Evolutionary conservation across 2,113 vertebrate genomes (phyloP).

Genomic region (Stegostoma tigrinum): DNA sequence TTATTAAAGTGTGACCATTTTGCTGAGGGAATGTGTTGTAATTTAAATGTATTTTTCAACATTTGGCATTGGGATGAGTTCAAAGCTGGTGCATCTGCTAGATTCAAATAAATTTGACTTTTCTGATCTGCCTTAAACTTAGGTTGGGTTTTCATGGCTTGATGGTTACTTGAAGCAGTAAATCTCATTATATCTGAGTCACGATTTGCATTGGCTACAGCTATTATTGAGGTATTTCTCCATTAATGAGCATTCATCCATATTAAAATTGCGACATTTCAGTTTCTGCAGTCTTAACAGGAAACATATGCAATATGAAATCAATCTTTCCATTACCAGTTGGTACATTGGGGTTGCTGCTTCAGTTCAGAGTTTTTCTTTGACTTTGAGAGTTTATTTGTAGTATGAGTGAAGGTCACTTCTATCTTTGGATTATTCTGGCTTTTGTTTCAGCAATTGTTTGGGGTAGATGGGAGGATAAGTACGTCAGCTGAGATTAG

Average conservation of each 20-base stretch:
- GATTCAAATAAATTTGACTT: slow-evolving; percentile 45
- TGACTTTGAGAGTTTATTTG: slow-evolving; percentile 49
- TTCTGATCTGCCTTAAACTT: background rate
- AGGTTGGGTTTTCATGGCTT: background rate
- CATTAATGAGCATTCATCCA: background rate
- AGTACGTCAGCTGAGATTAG: slow-evolving; percentile 46
- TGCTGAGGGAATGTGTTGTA: slow-evolving; percentile 63
- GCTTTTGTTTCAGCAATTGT: slow-evolving; percentile 34
- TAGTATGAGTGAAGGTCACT: slow-evolving; percentile 43
- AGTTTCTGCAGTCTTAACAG: background rate
- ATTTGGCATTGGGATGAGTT: slow-evolving; percentile 67
- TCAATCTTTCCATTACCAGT: background rate
- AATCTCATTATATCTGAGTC: background rate
- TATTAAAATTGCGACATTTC: background rate
- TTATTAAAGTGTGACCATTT: slow-evolving; percentile 55
- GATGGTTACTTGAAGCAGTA: background rate
- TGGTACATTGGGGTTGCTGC: background rate
- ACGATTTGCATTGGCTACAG: background rate
- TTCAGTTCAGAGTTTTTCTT: slow-evolving; percentile 48
- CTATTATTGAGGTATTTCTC: background rate
- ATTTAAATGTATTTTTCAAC: slow-evolving; percentile 69
- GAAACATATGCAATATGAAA: background rate
- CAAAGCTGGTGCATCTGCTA: slow-evolving; percentile 52
- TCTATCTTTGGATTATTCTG: slow-evolving; percentile 43
- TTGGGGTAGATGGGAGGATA: background rate